A percentile compares a stretch with the other conserved stretches of the same genome.
Evolutionary conservation across 1,140 invertebrate species (phyloP).

Genomic region (Bombyx mandarina): DNA sequence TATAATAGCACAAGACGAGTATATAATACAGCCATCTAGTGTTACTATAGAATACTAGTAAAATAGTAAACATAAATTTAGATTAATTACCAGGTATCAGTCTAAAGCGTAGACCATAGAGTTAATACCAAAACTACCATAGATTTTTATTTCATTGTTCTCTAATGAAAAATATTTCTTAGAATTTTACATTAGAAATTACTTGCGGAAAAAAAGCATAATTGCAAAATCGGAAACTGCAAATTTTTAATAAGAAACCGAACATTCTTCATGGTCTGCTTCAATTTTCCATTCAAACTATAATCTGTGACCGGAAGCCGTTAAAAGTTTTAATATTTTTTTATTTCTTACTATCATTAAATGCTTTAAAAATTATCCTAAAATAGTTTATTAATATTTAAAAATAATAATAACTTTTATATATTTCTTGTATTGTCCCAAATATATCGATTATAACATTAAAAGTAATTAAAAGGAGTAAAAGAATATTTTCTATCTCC

Average conservation of each 20-base stretch:
- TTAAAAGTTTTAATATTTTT: neutral
- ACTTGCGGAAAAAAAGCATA: too few species aligned
- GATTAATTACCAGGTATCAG: neutral
- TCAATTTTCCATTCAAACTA: neutral
- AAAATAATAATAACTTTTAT: constrained; percentile 5
- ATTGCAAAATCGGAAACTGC: too few species aligned
- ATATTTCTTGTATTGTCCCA: constrained; percentile 12
- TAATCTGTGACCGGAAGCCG: constrained; percentile 3
- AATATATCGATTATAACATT: constrained; percentile 10
- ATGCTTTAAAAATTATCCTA: neutral
- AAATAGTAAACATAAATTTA: neutral
- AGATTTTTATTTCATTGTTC: too few species aligned
- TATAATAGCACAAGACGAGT: too few species aligned
- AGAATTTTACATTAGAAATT: too few species aligned
- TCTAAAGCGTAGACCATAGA: neutral
- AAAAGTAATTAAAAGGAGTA: constrained; percentile 38
- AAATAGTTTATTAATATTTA: constrained; percentile 2
- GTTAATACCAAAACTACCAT: neutral
- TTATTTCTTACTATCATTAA: neutral
- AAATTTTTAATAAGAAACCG: neutral
- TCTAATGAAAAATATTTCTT: too few species aligned
- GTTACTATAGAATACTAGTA: too few species aligned
- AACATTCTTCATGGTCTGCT: neutral
- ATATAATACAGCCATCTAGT: too few species aligned
- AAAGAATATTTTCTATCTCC: constrained; percentile 68